Evolutionary conservation across 1,140 invertebrate species (phyloP), one percentile per base, ranked within the genome.

Genomic region (Zaprionus nigranus): DNA sequence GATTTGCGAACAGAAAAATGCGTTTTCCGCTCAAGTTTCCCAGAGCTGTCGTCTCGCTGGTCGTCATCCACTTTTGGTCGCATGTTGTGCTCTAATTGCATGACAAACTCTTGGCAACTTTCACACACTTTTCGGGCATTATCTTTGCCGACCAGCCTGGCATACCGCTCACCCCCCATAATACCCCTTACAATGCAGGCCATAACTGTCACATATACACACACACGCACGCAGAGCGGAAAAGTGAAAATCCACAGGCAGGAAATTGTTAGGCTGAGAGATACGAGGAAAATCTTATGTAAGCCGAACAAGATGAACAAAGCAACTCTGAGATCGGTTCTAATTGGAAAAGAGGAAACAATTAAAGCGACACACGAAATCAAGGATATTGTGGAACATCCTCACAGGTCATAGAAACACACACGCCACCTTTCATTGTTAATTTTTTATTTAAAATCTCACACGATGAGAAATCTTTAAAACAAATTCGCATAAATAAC

Each of bases 21-120:
- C 66, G 71, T 70, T 75, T 62, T 36, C 20, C 24, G 40, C 26
- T 61, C 57, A 57, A 74, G 51, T 72, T 76, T 76, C 69, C 38
- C 74, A 72, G 56, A 72, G 73, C 67, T 75, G 43, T 69, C 54
- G 38, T 26, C 49, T 46, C 24, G 20, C 20, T 54, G n/a, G 43
- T 66, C 56, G 70, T 73, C 63, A 67, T 75, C 68, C 69, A 72
- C 68, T 72, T 58, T 72, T 60, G 68, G 69, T 66, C 69, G 74
- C 74, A 76, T 76, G 74, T 76, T 73, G 46, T 51, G 69, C 69
- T 76, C 74, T 76, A 76, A 76, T 76, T 76, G 74, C 74, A 76
- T 58, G 74, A 75, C 73, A 75, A 75, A 75, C 73, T 75, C 67
- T 59, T 65, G 67, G 6, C 60, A 75, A 76, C 74, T 76, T 76